phyloP scores from a whole-genome alignment of 2,888 invertebrate species.

The Scaeva pyrastri region DNA sequence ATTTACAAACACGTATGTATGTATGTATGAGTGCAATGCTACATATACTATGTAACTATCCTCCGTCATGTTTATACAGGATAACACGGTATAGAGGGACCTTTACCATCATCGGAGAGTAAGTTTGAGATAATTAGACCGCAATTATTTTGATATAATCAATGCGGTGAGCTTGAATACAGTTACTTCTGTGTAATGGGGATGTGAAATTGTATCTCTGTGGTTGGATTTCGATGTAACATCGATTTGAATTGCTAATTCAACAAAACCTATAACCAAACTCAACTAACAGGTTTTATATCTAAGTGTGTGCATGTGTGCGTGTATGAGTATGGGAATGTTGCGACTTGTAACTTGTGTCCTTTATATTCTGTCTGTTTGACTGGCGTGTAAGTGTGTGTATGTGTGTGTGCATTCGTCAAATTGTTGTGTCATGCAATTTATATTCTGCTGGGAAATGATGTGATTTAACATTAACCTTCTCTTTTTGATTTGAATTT shows the following conservation, averaged over 20 bases:
- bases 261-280: background rate
- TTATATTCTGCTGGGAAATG: background rate
- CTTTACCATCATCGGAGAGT: slow-evolving; percentile 19
- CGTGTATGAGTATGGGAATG: background rate
- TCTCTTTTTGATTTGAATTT: background rate
- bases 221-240: slow-evolving; percentile 41
- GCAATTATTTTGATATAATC: slow-evolving; percentile 73
- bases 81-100: no score
- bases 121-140: slow-evolving; percentile 72
- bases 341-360: slow-evolving; percentile 3
- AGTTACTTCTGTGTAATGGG: slow-evolving; percentile 9
- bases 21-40: no score
- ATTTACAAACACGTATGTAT: no score
- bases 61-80: no score
- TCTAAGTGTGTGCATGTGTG: background rate
- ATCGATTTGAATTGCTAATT: slow-evolving; percentile 74
- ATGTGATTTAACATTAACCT: slow-evolving; percentile 8
- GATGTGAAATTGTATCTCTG: slow-evolving; percentile 28
- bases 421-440: slow-evolving; percentile 5
- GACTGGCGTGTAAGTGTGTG: background rate
- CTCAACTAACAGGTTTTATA: slow-evolving; percentile 8
- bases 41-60: no score
- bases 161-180: slow-evolving; percentile 51
- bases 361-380: background rate
- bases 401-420: background rate